Evolutionary conservation across 2,797 vertebrate genomes (phyloP).

Genomic region (Sebastes matsubarae): DNA sequence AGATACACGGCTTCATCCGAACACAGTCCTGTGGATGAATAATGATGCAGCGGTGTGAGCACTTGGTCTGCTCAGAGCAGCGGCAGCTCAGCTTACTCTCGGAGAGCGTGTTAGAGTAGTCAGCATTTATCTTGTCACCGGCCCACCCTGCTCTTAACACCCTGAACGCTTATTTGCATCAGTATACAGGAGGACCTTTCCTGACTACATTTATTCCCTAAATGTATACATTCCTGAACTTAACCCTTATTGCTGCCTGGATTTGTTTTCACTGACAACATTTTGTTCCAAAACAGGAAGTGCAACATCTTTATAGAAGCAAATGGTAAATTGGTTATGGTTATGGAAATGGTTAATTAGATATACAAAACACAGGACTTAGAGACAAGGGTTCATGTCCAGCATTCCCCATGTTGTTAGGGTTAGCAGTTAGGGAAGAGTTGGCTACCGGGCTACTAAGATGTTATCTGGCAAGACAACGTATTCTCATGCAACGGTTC

Average conservation of each 20-base stretch:
- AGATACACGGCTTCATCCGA: conserved; percentile 56
- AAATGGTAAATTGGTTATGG: too few relatives aligned
- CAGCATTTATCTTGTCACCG: conserved; percentile 60
- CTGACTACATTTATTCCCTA: background rate
- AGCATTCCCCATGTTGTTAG: background rate
- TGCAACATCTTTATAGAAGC: background rate
- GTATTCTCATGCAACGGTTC: too few relatives aligned
- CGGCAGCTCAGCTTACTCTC: conserved; percentile 22
- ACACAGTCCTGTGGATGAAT: conserved; percentile 45
- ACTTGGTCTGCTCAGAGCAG: conserved; percentile 16
- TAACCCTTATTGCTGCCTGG: background rate
- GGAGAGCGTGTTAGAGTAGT: conserved; percentile 40
- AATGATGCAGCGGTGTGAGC: conserved; percentile 48
- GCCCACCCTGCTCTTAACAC: conserved; percentile 38
- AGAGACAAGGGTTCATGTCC: background rate
- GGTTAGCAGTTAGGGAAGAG: too few relatives aligned
- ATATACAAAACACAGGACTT: background rate
- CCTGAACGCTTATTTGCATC: conserved; percentile 30
- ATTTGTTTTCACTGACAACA: background rate
- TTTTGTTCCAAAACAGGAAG: background rate
- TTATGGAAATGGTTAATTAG: background rate
- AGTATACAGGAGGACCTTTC: background rate
- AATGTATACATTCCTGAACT: background rate
- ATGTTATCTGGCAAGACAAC: too few relatives aligned
- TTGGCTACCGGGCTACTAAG: too few relatives aligned